Evolutionary conservation across 2,797 vertebrate species (phyloP), one percentile per base, ranked within the genome.

Genomic region (Sebastes steindachneri): DNA sequence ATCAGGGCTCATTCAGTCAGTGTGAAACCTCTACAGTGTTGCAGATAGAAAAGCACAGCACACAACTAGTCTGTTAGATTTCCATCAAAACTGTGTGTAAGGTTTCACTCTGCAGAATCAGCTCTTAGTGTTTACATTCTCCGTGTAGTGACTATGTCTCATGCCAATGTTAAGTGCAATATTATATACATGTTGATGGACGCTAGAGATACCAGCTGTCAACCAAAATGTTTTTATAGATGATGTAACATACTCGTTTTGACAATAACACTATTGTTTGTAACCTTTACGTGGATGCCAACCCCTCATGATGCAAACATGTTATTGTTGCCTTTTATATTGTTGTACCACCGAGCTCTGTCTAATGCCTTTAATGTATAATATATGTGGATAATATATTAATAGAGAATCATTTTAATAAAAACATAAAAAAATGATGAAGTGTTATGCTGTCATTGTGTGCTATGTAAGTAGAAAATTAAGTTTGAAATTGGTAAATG

Each of bases 131-230:
- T 94, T 93, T 90, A 91, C 89, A 37, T 57, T 81, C 23, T 86
- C 83, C 59, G 51, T 71, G 53, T 64, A 31, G 33, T 71, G 41
- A 74, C 59, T 37, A 25, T 19, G 70, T 83, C 59, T 84, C 35
- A 75, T 85, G 89, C 91, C 91, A 91, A 80, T 62, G 79, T 77
- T 72, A 91, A 87, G 93, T 94, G 91, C 93, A 94, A 95, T 94
- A 93, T 86, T 88, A 89, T 84, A 80, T 73, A 77, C 58, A 62
- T 84, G 88, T 71, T 89, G 82, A 86, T 74, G 76, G 89, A 89
- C 2, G n/a, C 80, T 75, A 53, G 60, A 62, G 74, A 82, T 35
- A 70, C 72, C 81, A 92, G 90, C 92, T 90, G 85, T 88, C 86
- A 89, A 93, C 92, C 93, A 94, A 93, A 93, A 83, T 80, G 69